Conservation (phyloP, 2,797 vertebrate species). For the Periparus ater region DNA sequence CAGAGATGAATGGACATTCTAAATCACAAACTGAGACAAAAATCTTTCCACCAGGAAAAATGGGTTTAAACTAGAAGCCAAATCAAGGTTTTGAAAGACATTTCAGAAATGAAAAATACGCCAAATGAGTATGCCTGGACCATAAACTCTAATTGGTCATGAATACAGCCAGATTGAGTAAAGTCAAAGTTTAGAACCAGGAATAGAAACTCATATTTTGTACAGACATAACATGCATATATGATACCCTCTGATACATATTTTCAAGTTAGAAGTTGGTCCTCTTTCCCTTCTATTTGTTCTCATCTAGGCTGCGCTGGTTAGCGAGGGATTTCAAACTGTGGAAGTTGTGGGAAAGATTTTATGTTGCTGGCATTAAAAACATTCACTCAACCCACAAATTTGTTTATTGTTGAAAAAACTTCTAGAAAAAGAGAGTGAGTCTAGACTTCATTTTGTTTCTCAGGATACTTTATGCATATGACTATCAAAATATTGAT, state of each 20-base stretch:
- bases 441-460: not conserved
- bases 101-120: constrained; percentile 11
- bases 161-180: not conserved
- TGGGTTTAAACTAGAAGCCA: not conserved
- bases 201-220: not conserved
- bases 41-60: not conserved
- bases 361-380: not conserved
- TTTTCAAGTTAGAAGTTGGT: not conserved
- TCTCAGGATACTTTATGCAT: not conserved
- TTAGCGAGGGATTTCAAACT: not conserved
- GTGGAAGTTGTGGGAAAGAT: not conserved
- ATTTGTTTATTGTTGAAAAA: not conserved
- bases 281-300: not conserved
- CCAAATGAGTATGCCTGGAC: not conserved
- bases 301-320: not conserved
- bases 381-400: not conserved
- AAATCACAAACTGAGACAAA: not conserved
- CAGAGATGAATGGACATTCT: not conserved
- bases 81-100: not conserved
- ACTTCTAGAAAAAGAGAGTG: not conserved
- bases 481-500: not conserved
- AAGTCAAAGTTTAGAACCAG: not conserved
- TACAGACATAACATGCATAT: not conserved
- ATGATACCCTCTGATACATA: not conserved
- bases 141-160: not conserved